Percentiles rank a stretch among this genome's conserved stretches.
Evolutionary conservation across 2,113 vertebrate species (phyloP).

Genomic region (Dicaeum eximium): DNA sequence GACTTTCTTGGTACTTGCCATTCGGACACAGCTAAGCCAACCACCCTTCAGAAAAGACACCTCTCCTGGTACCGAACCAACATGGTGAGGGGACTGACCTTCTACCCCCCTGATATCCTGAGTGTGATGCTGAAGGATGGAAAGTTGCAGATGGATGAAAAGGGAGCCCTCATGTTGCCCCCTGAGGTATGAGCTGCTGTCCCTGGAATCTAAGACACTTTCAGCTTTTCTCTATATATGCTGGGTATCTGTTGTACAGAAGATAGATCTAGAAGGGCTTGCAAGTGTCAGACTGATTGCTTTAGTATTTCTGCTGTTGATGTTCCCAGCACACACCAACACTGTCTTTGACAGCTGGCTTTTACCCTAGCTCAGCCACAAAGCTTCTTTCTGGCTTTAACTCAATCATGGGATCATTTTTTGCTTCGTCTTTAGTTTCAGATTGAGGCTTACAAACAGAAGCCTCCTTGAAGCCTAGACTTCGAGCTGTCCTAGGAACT

Average conservation of each 20-base stretch:
- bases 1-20: slow-evolving; percentile 92
- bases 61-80: slow-evolving; percentile 75
- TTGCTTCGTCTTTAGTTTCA: neutral
- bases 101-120: slow-evolving; percentile 77
- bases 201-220: neutral
- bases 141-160: slow-evolving; percentile 66
- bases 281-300: neutral
- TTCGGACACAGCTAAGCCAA: slow-evolving; percentile 77
- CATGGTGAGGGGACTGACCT: slow-evolving; percentile 71
- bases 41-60: slow-evolving; percentile 78
- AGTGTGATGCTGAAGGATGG: slow-evolving; percentile 68
- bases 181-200: slow-evolving; percentile 48
- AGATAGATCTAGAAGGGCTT: neutral
- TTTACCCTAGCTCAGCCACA: neutral
- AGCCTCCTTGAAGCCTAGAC: neutral
- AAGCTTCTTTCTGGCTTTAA: neutral
- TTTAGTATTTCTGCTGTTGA: neutral
- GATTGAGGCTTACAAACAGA: neutral
- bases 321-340: neutral
- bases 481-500: neutral
- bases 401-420: neutral
- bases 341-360: neutral
- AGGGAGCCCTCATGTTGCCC: slow-evolving; percentile 63
- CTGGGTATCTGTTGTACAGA: neutral
- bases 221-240: neutral